phyloP scores from a whole-genome alignment of 2,113 vertebrate species.

The Athene cunicularia region DNA sequence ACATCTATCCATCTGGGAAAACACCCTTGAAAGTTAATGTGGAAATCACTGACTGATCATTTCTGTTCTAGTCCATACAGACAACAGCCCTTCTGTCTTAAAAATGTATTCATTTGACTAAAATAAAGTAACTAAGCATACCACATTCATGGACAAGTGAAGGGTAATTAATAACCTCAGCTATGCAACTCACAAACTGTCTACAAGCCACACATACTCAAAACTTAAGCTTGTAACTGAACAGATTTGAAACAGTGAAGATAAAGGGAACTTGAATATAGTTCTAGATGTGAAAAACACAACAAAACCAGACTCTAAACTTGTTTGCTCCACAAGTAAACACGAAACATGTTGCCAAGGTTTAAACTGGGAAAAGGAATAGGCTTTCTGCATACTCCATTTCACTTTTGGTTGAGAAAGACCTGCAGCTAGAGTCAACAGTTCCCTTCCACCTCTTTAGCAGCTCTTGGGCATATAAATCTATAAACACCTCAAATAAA shows the following conservation, averaged over 20 bases:
- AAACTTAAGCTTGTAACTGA: not conserved
- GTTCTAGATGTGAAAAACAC: not conserved
- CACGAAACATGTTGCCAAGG: not conserved
- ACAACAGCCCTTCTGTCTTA: accelerated
- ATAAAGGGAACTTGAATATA: not conserved
- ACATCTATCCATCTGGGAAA: not conserved
- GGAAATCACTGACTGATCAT: not conserved
- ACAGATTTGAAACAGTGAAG: not conserved
- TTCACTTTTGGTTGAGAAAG: not conserved
- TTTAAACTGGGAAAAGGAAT: not conserved
- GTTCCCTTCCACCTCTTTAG: not conserved
- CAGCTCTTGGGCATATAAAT: not conserved
- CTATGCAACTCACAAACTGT: not conserved
- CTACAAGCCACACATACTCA: not conserved
- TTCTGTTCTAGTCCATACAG: not conserved
- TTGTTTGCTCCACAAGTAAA: not conserved
- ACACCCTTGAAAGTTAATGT: not conserved
- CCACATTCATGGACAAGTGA: accelerated
- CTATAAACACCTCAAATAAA: not conserved
- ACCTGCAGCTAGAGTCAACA: not conserved
- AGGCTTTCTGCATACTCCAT: not conserved
- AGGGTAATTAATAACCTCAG: not conserved
- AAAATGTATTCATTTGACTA: not conserved
- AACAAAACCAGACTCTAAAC: not conserved
- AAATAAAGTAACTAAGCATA: not conserved